These are phyloP conservation scores for Euzetes globulus DNA, from an alignment of 2,888 invertebrate species.

Conservation along the genomic window DNA sequence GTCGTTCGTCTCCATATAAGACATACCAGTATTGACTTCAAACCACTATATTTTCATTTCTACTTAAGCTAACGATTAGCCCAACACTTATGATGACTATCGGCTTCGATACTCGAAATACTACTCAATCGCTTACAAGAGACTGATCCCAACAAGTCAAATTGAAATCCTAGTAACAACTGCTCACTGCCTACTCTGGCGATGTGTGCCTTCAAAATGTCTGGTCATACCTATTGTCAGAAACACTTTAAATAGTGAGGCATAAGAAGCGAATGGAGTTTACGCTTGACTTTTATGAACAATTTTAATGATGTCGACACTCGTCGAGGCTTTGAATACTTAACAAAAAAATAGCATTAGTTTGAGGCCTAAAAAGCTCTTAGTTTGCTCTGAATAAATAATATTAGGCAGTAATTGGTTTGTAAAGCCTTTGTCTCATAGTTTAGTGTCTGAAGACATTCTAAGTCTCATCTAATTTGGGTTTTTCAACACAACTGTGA, in stretches of 20 bases:
- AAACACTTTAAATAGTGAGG: background rate
- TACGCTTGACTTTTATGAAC: background rate
- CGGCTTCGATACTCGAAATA: background rate
- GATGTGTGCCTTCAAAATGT: background rate
- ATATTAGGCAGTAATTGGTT: background rate
- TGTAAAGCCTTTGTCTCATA: background rate
- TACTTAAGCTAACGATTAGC: conserved; percentile 1
- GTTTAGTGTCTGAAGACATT: background rate
- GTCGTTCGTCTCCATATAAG: background rate
- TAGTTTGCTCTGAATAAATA: background rate
- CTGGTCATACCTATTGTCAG: background rate
- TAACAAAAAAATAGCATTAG: conserved; percentile 5
- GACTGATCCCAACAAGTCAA: background rate
- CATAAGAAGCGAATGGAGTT: background rate
- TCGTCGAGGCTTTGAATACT: background rate
- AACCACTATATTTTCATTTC: background rate
- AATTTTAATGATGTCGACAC: conserved; percentile 6
- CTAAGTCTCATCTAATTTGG: conserved; percentile 3
- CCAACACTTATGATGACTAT: conserved; percentile 8
- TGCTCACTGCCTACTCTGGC: background rate
- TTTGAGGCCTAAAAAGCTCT: background rate
- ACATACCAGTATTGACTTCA: background rate
- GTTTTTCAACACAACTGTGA: background rate
- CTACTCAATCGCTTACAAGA: background rate
- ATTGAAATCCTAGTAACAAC: background rate